Conservation (phyloP, 2,888 invertebrate species). For the Bimastos eiseni region DNA sequence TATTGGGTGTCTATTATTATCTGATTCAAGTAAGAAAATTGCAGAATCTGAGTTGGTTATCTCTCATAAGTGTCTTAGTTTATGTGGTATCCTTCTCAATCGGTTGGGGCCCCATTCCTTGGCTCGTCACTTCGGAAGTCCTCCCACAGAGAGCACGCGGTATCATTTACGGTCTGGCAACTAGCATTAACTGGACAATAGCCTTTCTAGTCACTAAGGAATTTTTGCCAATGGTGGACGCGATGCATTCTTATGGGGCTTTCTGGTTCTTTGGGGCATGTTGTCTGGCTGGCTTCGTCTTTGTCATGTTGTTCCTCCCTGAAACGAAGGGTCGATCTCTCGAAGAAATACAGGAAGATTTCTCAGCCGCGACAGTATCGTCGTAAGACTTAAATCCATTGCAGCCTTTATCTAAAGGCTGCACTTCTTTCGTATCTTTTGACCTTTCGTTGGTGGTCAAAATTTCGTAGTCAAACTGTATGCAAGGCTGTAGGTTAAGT, state of each 20-base stretch:
- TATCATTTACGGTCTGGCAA: conserved; percentile 83
- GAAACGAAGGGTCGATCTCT: conserved; percentile 91
- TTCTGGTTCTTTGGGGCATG: conserved; percentile 81
- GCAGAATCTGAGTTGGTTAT: conserved; percentile 47
- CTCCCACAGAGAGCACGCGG: conserved; percentile 81
- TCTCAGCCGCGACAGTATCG: background rate
- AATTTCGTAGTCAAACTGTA: background rate
- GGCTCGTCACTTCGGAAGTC: conserved; percentile 62
- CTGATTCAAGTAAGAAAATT: conserved; percentile 22
- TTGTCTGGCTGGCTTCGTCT: conserved; percentile 75
- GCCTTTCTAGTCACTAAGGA: conserved; percentile 58
- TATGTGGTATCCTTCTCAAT: conserved; percentile 60
- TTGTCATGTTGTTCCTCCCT: conserved; percentile 82
- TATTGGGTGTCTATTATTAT: conserved; percentile 55
- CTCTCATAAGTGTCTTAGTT: conserved; percentile 54
- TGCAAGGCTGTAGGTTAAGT: background rate
- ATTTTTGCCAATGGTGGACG: conserved; percentile 49
- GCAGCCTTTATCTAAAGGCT: background rate
- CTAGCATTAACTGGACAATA: conserved; percentile 75
- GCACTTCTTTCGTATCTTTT: background rate
- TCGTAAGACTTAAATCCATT: background rate
- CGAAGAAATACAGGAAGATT: conserved; percentile 73
- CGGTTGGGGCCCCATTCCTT: conserved; percentile 63
- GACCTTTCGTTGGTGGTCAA: background rate
- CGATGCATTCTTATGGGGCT: conserved; percentile 64